These are phyloP conservation scores for Anoplius nigerrimus DNA, from an alignment of 2,888 invertebrate genomes.

Conservation along the genomic window DNA sequence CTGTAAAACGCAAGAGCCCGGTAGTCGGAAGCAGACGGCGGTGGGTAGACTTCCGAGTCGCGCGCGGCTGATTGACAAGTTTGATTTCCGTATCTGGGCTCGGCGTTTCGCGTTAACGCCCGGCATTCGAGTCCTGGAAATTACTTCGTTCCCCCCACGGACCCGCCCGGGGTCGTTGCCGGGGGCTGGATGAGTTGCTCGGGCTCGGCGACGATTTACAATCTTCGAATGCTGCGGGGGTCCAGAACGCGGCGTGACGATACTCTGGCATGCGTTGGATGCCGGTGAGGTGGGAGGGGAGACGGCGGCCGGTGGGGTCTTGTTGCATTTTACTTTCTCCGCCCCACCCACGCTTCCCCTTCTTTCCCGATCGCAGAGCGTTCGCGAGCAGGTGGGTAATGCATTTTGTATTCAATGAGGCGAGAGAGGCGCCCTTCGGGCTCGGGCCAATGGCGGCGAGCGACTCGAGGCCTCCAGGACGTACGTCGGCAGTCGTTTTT, in stretches of 20 bases:
- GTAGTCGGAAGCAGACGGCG: too few relatives aligned
- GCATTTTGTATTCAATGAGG: conserved; percentile 48
- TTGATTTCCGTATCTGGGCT: conserved; percentile 47
- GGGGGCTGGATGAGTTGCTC: conserved; percentile 22
- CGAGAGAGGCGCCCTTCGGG: conserved; percentile 16
- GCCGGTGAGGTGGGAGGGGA: background rate
- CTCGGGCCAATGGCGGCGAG: conserved; percentile 5
- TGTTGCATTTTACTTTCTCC: conserved; percentile 19
- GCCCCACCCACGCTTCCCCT: too few relatives aligned
- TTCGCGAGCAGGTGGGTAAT: conserved; percentile 38
- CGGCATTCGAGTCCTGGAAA: conserved; percentile 45
- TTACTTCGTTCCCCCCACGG: conserved; percentile 46
- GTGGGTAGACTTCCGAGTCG: too few relatives aligned
- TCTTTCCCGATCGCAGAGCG: conserved; percentile 15
- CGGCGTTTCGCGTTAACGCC: conserved; percentile 33
- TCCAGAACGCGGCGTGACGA: background rate
- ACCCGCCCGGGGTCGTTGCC: too few relatives aligned
- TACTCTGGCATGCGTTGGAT: background rate
- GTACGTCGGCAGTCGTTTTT: too few relatives aligned
- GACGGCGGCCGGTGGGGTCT: background rate
- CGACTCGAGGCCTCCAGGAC: too few relatives aligned
- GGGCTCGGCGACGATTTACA: conserved; percentile 44
- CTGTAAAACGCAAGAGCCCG: too few relatives aligned
- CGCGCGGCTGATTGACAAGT: conserved; percentile 37
- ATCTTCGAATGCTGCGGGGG: conserved; percentile 40